Conservation (phyloP, 2,888 invertebrate species). For the Alloplasta piceator region DNA sequence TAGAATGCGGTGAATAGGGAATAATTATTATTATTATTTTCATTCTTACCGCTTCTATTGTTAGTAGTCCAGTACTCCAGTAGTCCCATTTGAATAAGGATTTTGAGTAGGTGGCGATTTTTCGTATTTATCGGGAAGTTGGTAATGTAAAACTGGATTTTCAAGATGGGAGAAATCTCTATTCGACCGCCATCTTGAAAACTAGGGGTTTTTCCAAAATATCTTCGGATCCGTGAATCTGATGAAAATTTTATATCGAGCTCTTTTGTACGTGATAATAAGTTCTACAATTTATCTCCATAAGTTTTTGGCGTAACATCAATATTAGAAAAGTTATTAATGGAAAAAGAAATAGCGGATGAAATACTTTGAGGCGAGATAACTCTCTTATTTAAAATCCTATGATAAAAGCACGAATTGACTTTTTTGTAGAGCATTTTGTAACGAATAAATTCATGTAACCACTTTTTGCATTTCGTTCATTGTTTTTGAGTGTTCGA, state of each 20-base stretch:
- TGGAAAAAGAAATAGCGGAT: background rate
- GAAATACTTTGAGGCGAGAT: constrained; percentile 3
- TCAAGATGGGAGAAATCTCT: too few relatives aligned
- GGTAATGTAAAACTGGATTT: too few relatives aligned
- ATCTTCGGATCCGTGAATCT: background rate
- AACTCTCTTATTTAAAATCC: background rate
- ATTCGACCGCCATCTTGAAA: too few relatives aligned
- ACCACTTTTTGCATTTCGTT: background rate
- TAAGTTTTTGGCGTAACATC: background rate
- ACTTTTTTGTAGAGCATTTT: constrained; percentile 2
- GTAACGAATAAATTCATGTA: background rate
- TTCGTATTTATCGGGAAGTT: too few relatives aligned
- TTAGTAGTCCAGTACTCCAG: too few relatives aligned
- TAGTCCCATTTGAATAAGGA: too few relatives aligned
- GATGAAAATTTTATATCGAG: background rate
- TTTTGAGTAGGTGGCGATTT: too few relatives aligned
- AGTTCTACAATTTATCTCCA: background rate
- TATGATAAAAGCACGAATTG: background rate
- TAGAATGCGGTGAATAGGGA: background rate
- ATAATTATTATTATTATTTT: background rate
- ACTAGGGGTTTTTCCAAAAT: too few relatives aligned
- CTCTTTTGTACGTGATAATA: background rate
- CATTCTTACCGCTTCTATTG: too few relatives aligned
- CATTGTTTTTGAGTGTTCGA: background rate
- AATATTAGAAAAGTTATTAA: background rate